Evolutionary conservation across 1,140 invertebrate species (phyloP).

Genomic region (Brachionus sp.): DNA sequence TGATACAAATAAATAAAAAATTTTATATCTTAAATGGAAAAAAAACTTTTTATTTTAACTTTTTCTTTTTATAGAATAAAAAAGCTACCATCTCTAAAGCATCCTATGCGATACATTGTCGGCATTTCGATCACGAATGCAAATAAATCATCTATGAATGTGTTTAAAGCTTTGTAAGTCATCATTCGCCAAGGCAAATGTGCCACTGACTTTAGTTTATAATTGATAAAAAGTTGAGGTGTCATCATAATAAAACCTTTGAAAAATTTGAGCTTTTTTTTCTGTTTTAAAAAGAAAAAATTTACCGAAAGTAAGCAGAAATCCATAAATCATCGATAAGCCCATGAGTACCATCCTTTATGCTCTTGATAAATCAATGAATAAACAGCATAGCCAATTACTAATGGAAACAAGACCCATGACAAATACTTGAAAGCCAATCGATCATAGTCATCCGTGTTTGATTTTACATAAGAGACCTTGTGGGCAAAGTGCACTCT

Average conservation of each 20-base stretch:
- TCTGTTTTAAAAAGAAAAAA: conserved; percentile 47
- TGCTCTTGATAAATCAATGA: conserved; percentile 95
- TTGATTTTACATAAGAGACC: conserved; percentile 1
- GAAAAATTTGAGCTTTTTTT: conserved; percentile 46
- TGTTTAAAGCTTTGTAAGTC: conserved; percentile 98
- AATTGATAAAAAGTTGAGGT: conserved; percentile 97
- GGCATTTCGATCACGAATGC: conserved; percentile 99
- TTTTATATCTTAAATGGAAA: conserved; percentile 75
- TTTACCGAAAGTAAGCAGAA: conserved; percentile 86
- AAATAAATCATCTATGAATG: conserved; percentile 99
- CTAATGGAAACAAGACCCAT: conserved; percentile 86
- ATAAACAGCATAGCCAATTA: conserved; percentile 87
- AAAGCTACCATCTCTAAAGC: conserved; percentile 82
- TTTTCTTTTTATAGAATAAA: neutral
- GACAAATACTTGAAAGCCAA: conserved; percentile 92
- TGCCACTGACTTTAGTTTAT: conserved; percentile 96
- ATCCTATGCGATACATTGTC: conserved; percentile 84
- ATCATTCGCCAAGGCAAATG: conserved; percentile 99
- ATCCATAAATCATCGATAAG: conserved; percentile 91
- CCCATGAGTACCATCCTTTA: conserved; percentile 89
- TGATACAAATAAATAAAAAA: conserved; percentile 99
- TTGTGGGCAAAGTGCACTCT: conserved; percentile 2
- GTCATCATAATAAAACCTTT: conserved; percentile 99
- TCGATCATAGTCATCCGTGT: conserved; percentile 51
- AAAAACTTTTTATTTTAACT: conserved; percentile 24